Evolutionary conservation across 1,140 invertebrate species (phyloP), one percentile per base, ranked within the genome.

Genomic region (Asbolus verrucosus): DNA sequence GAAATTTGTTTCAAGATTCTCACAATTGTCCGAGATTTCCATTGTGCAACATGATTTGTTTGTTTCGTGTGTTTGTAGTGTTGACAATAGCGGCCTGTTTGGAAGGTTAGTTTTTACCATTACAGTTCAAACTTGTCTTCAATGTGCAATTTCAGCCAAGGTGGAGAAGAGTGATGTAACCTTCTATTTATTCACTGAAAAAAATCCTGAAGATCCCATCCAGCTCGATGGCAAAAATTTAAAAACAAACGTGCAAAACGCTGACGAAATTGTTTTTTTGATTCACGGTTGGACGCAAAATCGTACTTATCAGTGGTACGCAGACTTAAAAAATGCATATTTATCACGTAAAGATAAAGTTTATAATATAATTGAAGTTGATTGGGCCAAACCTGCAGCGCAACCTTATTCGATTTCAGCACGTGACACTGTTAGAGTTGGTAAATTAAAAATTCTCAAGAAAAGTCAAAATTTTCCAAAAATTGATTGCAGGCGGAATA

Each of bases 201-300:
- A 24, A 24, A 27, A 54, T 31, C 46, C n/a, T n/a, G 18, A 11
- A 54, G 14, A 11, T 46, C n/a, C 9, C 18, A 46, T n/a, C 16
- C 15, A 27, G 11, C 9, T 54, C 9, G 9, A 54, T 14, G 0
- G 14, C 6, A 54, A 13, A 1, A n/a, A n/a, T n/a, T n/a, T n/a
- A n/a, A n/a, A n/a, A n/a, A n/a, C n/a, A n/a, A n/a, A n/a, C n/a
- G n/a, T n/a, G n/a, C n/a, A n/a, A n/a, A 54, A 54, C 9, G n/a
- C 21, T 6, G 41, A 14, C n/a, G n/a, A 54, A 2, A 30, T 18
- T 39, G 41, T 43, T 50, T 67, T 72, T 54, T 24, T 50, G n/a
- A 66, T 27, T 2, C 65, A 59, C 14, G 61, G 61, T 0, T 63
- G 61, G 61, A 19, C 31, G 0, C 33, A 63, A 63, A 39, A 21